Percentiles rank a stretch among this genome's conserved stretches.
phyloP scores from a whole-genome alignment of 2,113 vertebrate species.

The Spea bombifrons region DNA sequence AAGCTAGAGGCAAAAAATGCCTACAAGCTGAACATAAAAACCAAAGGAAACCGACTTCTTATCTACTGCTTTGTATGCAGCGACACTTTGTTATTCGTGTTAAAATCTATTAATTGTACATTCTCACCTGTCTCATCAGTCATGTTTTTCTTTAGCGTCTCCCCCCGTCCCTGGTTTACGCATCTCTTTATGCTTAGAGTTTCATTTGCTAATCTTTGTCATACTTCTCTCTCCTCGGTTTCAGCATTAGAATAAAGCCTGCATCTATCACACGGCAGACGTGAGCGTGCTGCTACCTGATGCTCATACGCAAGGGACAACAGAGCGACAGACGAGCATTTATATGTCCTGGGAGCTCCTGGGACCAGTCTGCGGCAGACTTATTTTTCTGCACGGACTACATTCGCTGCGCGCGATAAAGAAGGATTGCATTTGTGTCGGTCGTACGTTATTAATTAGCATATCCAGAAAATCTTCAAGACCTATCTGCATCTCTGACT shows the following conservation, averaged over 20 bases:
- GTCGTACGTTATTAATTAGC: conserved; percentile 38
- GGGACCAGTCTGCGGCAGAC: conserved; percentile 14
- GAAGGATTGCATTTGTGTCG: conserved; percentile 27
- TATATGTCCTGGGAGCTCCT: conserved; percentile 11
- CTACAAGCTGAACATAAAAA: no score
- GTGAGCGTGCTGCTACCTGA: conserved; percentile 9
- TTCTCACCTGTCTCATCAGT: no score
- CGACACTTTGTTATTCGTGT: no score
- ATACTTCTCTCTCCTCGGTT: no score
- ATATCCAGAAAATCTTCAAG: conserved; percentile 39
- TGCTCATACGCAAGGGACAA: conserved; percentile 9
- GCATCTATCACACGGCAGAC: conserved; percentile 6
- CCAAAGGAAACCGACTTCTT: no score
- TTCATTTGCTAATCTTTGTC: not conserved
- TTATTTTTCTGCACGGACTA: conserved; percentile 21
- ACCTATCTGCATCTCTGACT: not conserved
- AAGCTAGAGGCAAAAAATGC: no score
- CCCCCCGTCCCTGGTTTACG: no score
- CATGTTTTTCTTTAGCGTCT: no score
- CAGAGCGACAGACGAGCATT: conserved; percentile 14
- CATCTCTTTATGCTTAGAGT: not conserved
- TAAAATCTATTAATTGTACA: no score
- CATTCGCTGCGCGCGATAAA: conserved; percentile 8
- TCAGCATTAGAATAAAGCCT: not conserved
- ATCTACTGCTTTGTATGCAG: no score